Percentiles rank a stretch among this genome's conserved stretches.
Conservation (phyloP, 2,888 invertebrate species). For the Andrena minutula region DNA sequence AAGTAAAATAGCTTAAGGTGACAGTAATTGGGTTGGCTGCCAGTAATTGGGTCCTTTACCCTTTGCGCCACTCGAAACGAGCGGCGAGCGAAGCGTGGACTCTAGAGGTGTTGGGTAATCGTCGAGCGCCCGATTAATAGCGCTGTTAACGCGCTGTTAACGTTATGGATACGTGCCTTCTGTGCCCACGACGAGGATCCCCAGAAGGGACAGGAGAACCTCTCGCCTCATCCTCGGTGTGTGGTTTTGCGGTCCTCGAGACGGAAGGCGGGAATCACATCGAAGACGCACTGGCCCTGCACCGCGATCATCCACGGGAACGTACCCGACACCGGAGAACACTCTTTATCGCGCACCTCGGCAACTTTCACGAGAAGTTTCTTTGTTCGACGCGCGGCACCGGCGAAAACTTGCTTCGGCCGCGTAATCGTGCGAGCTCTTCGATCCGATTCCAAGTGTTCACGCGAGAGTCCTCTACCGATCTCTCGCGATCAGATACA, state of each 20-base stretch:
- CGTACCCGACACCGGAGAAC: slow-evolving; percentile 45
- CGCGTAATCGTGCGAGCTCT: slow-evolving; percentile 1
- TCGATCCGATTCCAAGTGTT: not conserved
- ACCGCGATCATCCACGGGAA: slow-evolving; percentile 53
- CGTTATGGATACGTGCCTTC: slow-evolving; percentile 74
- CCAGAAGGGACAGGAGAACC: slow-evolving; percentile 78
- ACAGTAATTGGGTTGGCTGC: too few species aligned
- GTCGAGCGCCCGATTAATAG: not conserved
- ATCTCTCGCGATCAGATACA: not conserved
- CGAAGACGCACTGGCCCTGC: slow-evolving; percentile 61
- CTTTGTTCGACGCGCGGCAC: slow-evolving; percentile 52
- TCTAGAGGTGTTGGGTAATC: slow-evolving; percentile 14
- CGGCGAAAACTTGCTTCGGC: slow-evolving; percentile 41
- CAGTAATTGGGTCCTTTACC: too few species aligned
- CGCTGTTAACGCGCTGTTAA: not conserved
- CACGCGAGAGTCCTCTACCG: not conserved
- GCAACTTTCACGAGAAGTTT: slow-evolving; percentile 69
- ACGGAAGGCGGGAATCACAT: slow-evolving; percentile 68
- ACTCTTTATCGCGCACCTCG: slow-evolving; percentile 64
- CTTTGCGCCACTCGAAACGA: not conserved
- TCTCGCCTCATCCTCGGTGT: slow-evolving; percentile 72
- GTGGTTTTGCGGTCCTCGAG: slow-evolving; percentile 70
- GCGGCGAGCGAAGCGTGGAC: slow-evolving; percentile 14
- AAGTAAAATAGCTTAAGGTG: too few species aligned
- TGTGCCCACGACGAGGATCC: slow-evolving; percentile 74